These are phyloP conservation scores for Pammene fasciana DNA, from an alignment of 2,888 invertebrate genomes.

Conservation along the genomic window DNA sequence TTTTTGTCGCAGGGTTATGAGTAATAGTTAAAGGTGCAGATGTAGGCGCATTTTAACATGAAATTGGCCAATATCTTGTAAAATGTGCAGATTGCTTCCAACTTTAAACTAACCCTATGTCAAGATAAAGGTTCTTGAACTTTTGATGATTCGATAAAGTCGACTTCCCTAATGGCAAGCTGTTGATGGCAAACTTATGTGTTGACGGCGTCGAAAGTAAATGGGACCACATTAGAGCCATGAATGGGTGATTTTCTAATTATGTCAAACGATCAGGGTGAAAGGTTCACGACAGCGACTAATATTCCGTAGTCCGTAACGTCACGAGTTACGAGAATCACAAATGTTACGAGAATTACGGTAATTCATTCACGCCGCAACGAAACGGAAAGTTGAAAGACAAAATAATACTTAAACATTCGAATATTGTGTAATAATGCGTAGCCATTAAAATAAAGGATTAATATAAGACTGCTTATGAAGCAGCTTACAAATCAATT, in stretches of 20 bases:
- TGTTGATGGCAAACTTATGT: conserved; percentile 45
- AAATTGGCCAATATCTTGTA: no score
- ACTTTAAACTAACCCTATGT: background rate
- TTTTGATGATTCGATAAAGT: conserved; percentile 32
- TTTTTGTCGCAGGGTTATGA: no score
- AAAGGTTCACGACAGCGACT: conserved; percentile 57
- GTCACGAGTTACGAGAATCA: conserved; percentile 26
- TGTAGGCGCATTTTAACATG: no score
- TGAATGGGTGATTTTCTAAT: conserved; percentile 57
- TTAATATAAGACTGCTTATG: conserved; percentile 12
- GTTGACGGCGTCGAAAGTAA: conserved; percentile 55
- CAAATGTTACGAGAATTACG: conserved; percentile 21
- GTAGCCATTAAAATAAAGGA: conserved; percentile 21
- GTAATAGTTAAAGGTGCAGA: no score
- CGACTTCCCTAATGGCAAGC: conserved; percentile 37
- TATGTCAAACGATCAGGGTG: conserved; percentile 57
- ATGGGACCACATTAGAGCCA: conserved; percentile 58
- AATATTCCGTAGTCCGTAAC: conserved; percentile 36
- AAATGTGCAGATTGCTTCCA: no score
- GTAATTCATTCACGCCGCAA: conserved; percentile 34
- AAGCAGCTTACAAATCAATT: conserved; percentile 31
- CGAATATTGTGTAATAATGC: conserved; percentile 22
- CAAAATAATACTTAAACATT: conserved; percentile 17
- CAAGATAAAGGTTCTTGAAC: conserved; percentile 15
- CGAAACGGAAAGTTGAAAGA: conserved; percentile 28